A percentile compares a stretch with the other conserved stretches of the same genome.
These are phyloP conservation scores for Salminus brasiliensis DNA, from an alignment of 2,113 vertebrate species.

Conservation along the genomic window DNA sequence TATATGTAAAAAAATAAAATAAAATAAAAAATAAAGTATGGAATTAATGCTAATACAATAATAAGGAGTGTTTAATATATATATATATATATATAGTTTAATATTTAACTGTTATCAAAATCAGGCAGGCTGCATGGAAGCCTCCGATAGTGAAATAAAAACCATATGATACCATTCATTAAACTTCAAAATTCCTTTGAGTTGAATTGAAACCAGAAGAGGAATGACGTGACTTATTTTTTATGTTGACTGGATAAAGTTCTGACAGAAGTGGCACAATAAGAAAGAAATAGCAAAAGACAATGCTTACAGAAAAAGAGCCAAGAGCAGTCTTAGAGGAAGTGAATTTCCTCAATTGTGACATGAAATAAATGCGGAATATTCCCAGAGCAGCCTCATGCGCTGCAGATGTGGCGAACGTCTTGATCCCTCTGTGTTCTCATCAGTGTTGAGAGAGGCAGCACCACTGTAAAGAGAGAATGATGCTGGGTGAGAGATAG, in stretches of 20 bases:
- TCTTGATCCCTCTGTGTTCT: neutral
- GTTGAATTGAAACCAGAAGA: neutral
- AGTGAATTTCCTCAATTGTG: slow-evolving; percentile 9
- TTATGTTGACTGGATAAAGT: slow-evolving; percentile 29
- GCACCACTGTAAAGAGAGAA: too few relatives aligned
- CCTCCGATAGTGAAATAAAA: neutral
- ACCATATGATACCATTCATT: neutral
- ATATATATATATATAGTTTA: slow-evolving; percentile 40
- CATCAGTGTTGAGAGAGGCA: neutral
- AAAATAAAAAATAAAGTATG: too few relatives aligned
- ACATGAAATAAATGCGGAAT: slow-evolving; percentile 20
- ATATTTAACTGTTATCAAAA: neutral
- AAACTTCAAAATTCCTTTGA: neutral
- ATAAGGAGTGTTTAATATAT: neutral
- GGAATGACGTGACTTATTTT: slow-evolving; percentile 18
- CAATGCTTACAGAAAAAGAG: neutral
- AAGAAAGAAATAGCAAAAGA: neutral
- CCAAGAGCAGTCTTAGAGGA: neutral
- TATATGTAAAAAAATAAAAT: too few relatives aligned
- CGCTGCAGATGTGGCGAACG: neutral
- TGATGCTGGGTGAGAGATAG: too few relatives aligned
- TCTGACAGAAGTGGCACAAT: slow-evolving; percentile 8
- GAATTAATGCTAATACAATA: too few relatives aligned
- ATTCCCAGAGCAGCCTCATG: neutral
- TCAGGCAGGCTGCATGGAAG: neutral